Evolutionary conservation across 2,797 vertebrate species (phyloP).

Genomic region (Steatocranus sp.): DNA sequence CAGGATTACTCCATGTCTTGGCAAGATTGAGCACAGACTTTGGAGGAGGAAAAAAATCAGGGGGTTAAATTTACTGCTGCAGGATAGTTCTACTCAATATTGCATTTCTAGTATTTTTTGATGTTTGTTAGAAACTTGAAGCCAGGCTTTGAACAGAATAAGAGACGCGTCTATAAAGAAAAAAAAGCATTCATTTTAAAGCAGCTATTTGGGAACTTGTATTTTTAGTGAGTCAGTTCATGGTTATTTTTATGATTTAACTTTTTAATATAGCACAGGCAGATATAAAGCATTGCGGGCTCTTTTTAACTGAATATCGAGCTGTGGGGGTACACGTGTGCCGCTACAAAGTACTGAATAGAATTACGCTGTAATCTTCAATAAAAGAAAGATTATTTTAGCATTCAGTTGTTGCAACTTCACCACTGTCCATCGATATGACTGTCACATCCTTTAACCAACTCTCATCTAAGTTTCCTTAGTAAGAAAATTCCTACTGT

Average conservation of each 20-base stretch:
- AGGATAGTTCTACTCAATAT: neutral
- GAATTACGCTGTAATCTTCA: neutral
- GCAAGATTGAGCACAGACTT: slow-evolving; percentile 30
- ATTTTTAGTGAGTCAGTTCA: neutral
- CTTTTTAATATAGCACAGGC: neutral
- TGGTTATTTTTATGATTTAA: neutral
- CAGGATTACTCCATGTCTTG: slow-evolving; percentile 57
- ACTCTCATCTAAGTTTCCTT: neutral
- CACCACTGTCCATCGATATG: neutral
- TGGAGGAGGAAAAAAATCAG: neutral
- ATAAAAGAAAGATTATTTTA: neutral
- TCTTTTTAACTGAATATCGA: neutral
- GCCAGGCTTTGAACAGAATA: neutral
- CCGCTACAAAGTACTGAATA: neutral
- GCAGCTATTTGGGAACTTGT: neutral
- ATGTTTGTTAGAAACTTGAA: neutral
- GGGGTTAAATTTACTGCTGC: slow-evolving; percentile 5
- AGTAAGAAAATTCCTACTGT: neutral
- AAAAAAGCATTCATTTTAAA: neutral
- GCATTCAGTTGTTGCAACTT: neutral
- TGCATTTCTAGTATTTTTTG: neutral
- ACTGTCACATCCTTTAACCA: neutral
- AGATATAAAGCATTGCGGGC: neutral
- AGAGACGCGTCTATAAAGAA: neutral
- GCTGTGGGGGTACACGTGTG: neutral